Evolutionary conservation across 2,888 invertebrate genomes (phyloP).

Genomic region (Lutraria lutraria): DNA sequence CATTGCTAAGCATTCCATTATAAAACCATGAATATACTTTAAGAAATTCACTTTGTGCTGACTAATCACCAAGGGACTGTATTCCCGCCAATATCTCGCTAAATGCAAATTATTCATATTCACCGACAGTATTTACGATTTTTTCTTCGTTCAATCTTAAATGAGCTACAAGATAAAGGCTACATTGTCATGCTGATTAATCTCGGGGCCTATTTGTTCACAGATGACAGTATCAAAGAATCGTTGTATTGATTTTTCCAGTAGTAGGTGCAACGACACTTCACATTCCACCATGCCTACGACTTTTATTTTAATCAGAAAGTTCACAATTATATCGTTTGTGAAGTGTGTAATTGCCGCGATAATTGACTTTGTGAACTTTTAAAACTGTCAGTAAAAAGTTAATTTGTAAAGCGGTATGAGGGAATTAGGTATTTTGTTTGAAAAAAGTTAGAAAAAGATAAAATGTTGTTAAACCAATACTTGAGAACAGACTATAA

Average conservation of each 20-base stretch:
- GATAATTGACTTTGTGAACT: too few relatives aligned
- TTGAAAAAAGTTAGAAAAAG: too few relatives aligned
- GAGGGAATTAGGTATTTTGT: too few relatives aligned
- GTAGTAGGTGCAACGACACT: too few relatives aligned
- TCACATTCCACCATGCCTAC: too few relatives aligned
- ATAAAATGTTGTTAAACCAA: too few relatives aligned
- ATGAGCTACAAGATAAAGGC: neutral
- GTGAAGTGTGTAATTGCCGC: too few relatives aligned
- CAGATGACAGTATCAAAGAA: neutral
- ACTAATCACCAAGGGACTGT: neutral
- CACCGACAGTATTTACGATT: neutral
- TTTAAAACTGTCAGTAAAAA: too few relatives aligned
- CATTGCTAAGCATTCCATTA: neutral
- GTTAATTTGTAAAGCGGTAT: too few relatives aligned
- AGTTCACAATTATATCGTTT: too few relatives aligned
- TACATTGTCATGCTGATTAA: neutral
- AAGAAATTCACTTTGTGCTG: neutral
- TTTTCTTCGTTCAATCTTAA: neutral
- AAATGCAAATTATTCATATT: conserved; percentile 8
- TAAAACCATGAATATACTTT: neutral
- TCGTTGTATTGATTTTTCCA: neutral
- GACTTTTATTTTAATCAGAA: too few relatives aligned
- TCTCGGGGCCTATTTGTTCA: neutral
- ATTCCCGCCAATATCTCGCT: neutral
- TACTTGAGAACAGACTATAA: too few relatives aligned